These are phyloP conservation scores for Odontothrips loti DNA, from an alignment of 2,888 invertebrate species.

Conservation along the genomic window DNA sequence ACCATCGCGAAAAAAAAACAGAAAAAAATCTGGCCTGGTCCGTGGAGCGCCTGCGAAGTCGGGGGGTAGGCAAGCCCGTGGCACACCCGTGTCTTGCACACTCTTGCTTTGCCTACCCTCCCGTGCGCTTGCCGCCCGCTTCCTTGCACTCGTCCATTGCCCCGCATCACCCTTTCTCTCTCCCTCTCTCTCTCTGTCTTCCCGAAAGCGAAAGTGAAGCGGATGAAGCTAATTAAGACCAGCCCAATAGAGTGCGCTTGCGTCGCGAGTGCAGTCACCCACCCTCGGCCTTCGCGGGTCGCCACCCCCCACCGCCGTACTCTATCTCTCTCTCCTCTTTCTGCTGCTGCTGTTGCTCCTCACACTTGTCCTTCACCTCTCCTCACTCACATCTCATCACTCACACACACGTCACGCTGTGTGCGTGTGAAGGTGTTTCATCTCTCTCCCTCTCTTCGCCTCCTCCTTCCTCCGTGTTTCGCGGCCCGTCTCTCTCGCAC, in stretches of 20 bases:
- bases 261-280: too few relatives aligned
- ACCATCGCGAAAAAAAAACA: too few relatives aligned
- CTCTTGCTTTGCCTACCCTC: background rate
- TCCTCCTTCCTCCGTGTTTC: background rate
- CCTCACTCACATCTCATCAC: constrained; percentile 11
- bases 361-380: constrained; percentile 24
- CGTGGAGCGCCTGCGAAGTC: background rate
- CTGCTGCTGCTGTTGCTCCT: background rate
- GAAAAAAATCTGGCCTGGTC: too few relatives aligned
- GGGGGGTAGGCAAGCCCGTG: background rate
- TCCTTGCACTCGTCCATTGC: too few relatives aligned
- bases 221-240: too few relatives aligned
- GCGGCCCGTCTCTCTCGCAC: background rate
- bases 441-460: background rate
- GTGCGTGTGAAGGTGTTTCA: constrained; percentile 20
- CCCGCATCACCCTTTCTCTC: background rate
- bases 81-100: background rate
- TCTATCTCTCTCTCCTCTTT: background rate
- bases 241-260: too few relatives aligned
- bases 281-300: too few relatives aligned
- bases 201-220: too few relatives aligned
- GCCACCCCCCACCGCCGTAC: background rate
- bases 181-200: background rate
- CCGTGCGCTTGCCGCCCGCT: background rate
- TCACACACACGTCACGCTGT: constrained; percentile 6